Evolutionary conservation across 2,888 invertebrate genomes (phyloP).

Genomic region (Apotomis turbidana): DNA sequence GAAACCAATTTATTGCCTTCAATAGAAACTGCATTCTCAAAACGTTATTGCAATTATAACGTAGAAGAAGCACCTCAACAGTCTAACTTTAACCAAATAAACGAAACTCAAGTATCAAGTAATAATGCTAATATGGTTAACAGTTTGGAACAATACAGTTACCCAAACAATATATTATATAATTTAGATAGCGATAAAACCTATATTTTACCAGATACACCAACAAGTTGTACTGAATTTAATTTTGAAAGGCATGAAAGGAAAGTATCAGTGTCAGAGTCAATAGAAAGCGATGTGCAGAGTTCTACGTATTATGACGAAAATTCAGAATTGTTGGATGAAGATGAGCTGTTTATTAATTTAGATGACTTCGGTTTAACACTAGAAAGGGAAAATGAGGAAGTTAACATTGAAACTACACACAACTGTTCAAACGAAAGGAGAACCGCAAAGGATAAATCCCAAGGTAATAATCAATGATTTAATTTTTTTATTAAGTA

Average conservation of each 20-base stretch:
- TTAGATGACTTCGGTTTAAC: conserved; percentile 75
- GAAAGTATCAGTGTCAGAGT: conserved; percentile 73
- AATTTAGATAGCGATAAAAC: conserved; percentile 70
- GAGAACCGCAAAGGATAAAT: conserved; percentile 64
- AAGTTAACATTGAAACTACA: conserved; percentile 46
- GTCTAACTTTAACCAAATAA: conserved; percentile 47
- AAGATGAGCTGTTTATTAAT: conserved; percentile 77
- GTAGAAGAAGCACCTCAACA: conserved; percentile 56
- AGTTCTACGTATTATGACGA: conserved; percentile 75
- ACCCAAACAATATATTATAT: conserved; percentile 75
- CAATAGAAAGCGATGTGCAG: conserved; percentile 75
- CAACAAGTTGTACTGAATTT: conserved; percentile 75
- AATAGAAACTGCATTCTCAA: conserved; percentile 77
- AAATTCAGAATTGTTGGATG: conserved; percentile 74
- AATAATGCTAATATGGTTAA: conserved; percentile 55
- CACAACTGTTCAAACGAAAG: conserved; percentile 51
- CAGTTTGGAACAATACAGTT: conserved; percentile 76
- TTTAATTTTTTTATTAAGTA: background rate
- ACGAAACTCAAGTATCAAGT: conserved; percentile 49
- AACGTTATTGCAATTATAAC: conserved; percentile 66
- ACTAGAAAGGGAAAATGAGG: conserved; percentile 66
- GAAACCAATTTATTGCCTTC: conserved; percentile 73
- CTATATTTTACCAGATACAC: conserved; percentile 73
- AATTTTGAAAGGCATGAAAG: conserved; percentile 68
- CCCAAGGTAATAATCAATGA: conserved; percentile 59